Evolutionary conservation across 1,140 invertebrate genomes (phyloP).

Genomic region (Achroia grisella): DNA sequence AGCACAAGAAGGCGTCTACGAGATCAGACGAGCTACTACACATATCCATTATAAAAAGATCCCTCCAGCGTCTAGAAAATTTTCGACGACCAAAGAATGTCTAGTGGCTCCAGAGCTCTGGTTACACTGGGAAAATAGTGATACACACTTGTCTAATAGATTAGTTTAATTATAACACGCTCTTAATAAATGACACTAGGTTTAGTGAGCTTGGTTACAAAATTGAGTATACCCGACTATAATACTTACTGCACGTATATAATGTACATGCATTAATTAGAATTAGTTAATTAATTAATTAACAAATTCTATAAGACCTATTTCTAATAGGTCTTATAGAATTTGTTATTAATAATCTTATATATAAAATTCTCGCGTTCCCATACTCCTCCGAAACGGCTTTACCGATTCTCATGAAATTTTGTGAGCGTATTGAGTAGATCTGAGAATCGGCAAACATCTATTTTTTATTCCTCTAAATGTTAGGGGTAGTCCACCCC

Average conservation of each 20-base stretch:
- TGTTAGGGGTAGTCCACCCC: too few species aligned
- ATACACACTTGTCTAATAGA: conserved; percentile 27
- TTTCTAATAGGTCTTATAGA: too few species aligned
- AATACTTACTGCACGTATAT: background rate
- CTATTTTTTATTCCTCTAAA: too few species aligned
- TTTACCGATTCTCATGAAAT: too few species aligned
- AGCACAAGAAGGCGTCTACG: conserved; percentile 45
- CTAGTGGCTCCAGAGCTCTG: conserved; percentile 4
- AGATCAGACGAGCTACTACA: conserved; percentile 28
- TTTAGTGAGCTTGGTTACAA: conserved; percentile 8
- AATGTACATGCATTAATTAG: too few species aligned
- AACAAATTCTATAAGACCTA: too few species aligned
- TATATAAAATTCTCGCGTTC: too few species aligned
- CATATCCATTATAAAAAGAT: conserved; percentile 26
- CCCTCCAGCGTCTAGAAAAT: background rate
- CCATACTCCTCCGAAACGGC: too few species aligned
- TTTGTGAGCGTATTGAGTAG: too few species aligned
- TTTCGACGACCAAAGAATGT: background rate
- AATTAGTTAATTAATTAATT: too few species aligned
- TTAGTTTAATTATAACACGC: conserved; percentile 34
- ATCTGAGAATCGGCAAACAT: too few species aligned
- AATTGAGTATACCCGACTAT: background rate
- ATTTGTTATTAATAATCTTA: too few species aligned
- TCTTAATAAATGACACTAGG: conserved; percentile 24
- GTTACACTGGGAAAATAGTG: conserved; percentile 17